phyloP scores from a whole-genome alignment of 2,797 vertebrate species.

The Hoplostethus mediterraneus region DNA sequence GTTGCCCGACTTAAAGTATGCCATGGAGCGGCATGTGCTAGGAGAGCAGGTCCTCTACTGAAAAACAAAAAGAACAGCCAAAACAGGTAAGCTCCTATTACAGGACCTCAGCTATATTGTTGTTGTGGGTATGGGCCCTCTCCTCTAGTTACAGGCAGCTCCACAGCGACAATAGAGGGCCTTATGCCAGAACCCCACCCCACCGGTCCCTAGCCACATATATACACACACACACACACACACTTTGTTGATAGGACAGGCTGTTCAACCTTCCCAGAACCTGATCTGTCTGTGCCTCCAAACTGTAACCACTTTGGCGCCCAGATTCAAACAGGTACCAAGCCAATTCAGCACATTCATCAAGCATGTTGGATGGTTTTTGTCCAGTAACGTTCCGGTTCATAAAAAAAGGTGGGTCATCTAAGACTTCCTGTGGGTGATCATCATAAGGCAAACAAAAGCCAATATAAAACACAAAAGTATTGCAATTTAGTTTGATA shows the following conservation, averaged over 20 bases:
- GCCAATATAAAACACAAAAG: too few relatives aligned
- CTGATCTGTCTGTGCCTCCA: slow-evolving; percentile 11
- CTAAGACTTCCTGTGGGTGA: too few relatives aligned
- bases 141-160: slow-evolving; percentile 62
- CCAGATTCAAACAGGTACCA: slow-evolving; percentile 43
- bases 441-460: too few relatives aligned
- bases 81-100: slow-evolving; percentile 43
- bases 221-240: slow-evolving; percentile 18
- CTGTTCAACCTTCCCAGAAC: slow-evolving; percentile 29
- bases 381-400: too few relatives aligned
- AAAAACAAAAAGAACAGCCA: slow-evolving; percentile 36
- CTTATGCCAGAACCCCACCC: slow-evolving; percentile 40
- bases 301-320: slow-evolving; percentile 29
- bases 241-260: slow-evolving; percentile 16
- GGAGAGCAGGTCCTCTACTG: background rate
- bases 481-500: too few relatives aligned
- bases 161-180: slow-evolving; percentile 55
- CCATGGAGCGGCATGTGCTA: background rate
- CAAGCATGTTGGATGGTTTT: too few relatives aligned
- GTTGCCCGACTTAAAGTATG: background rate
- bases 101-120: slow-evolving; percentile 36
- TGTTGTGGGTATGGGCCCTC: slow-evolving; percentile 22
- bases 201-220: background rate
- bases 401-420: too few relatives aligned
- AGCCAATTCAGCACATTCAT: background rate